Percentiles rank a stretch among this genome's conserved stretches.
Evolutionary conservation across 1,140 invertebrate genomes (phyloP).

Genomic region (Hesperophylax magnus): DNA sequence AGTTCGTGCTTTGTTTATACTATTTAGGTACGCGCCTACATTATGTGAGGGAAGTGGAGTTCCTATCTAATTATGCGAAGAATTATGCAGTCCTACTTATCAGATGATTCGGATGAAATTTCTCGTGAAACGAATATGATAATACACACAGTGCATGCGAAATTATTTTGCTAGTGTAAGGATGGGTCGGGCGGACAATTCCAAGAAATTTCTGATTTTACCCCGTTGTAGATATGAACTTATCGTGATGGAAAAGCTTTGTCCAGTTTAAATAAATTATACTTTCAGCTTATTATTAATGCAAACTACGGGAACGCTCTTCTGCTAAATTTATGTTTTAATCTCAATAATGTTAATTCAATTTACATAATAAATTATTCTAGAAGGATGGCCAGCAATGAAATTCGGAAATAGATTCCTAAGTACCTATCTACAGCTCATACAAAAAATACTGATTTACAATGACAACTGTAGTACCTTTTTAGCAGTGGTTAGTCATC

Average conservation of each 20-base stretch:
- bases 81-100: not conserved
- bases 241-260: conserved; percentile 1
- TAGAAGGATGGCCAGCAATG: too few species aligned
- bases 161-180: not conserved
- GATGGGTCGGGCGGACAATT: not conserved
- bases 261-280: conserved; percentile 2
- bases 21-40: not conserved
- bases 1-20: too few species aligned
- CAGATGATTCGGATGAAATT: conserved; percentile 7
- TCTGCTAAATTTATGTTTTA: too few species aligned
- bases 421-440: too few species aligned
- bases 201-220: not conserved
- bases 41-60: not conserved
- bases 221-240: not conserved
- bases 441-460: too few species aligned
- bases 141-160: not conserved
- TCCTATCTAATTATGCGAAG: too few species aligned
- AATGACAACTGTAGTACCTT: too few species aligned
- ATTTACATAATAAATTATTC: too few species aligned
- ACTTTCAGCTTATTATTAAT: not conserved
- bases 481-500: too few species aligned
- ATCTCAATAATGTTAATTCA: too few species aligned
- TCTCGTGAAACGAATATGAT: conserved; percentile 16
- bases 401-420: too few species aligned
- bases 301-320: not conserved